These are phyloP conservation scores for Athalia circularis DNA, from an alignment of 2,888 invertebrate genomes.

Conservation along the genomic window DNA sequence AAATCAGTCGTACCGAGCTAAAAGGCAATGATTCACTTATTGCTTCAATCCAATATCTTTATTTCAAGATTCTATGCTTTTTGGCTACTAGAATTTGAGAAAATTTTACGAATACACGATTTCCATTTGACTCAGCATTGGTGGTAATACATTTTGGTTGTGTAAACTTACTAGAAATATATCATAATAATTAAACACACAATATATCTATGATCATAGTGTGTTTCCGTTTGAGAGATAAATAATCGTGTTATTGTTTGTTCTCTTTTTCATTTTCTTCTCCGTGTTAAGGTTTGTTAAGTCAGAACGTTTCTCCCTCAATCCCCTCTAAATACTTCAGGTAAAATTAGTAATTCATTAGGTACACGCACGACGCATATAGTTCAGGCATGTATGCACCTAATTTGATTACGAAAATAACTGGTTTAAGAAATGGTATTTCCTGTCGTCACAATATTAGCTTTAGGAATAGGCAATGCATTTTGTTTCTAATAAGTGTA, in stretches of 20 bases:
- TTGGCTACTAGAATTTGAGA: constrained; percentile 12
- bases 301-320: background rate
- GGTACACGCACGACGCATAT: constrained; percentile 50
- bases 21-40: constrained; percentile 49
- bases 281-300: background rate
- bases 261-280: background rate
- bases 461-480: too few relatives aligned
- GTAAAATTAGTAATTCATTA: constrained; percentile 53
- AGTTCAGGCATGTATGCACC: constrained; percentile 44
- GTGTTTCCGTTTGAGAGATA: constrained; percentile 30
- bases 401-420: constrained; percentile 56
- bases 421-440: constrained; percentile 47
- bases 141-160: constrained; percentile 39
- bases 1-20: constrained; percentile 53
- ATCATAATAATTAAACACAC: constrained; percentile 5
- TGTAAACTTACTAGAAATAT: constrained; percentile 7
- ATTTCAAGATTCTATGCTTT: constrained; percentile 20
- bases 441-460: background rate
- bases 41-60: constrained; percentile 13
- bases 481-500: too few relatives aligned
- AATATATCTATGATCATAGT: background rate
- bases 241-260: constrained; percentile 27
- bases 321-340: constrained; percentile 59
- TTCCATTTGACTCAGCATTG: constrained; percentile 33
- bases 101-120: constrained; percentile 54